Evolutionary conservation across 2,888 invertebrate genomes (phyloP).

Genomic region (Iselma pallidipennis): DNA sequence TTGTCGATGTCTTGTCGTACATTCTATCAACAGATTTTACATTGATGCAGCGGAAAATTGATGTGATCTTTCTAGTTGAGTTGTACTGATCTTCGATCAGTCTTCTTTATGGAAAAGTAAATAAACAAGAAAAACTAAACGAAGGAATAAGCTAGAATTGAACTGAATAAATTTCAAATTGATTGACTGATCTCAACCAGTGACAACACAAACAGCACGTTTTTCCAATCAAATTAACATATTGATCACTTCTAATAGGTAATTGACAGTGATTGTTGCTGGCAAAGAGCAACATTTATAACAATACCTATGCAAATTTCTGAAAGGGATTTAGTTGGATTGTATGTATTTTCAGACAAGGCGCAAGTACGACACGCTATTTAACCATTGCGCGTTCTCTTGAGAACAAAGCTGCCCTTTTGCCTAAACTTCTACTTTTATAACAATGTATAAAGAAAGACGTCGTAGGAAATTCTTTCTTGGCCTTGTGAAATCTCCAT

Average conservation of each 20-base stretch:
- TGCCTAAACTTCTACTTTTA: constrained; percentile 29
- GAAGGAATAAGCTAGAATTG: too few species aligned
- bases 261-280: neutral
- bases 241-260: neutral
- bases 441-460: constrained; percentile 40
- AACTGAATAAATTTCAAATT: neutral
- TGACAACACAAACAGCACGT: neutral
- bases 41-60: neutral
- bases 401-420: constrained; percentile 19
- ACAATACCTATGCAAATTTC: constrained; percentile 12
- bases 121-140: too few species aligned
- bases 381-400: constrained; percentile 12
- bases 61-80: neutral
- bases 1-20: neutral
- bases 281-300: neutral
- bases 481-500: constrained; percentile 41
- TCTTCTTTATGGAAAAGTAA: neutral
- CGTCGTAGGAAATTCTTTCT: constrained; percentile 37
- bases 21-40: neutral
- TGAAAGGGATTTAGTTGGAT: neutral
- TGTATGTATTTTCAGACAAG: neutral
- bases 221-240: neutral
- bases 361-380: neutral
- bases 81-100: neutral
- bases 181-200: neutral